Conservation (phyloP, 2,888 invertebrate species). For the Drosophila testacea region DNA sequence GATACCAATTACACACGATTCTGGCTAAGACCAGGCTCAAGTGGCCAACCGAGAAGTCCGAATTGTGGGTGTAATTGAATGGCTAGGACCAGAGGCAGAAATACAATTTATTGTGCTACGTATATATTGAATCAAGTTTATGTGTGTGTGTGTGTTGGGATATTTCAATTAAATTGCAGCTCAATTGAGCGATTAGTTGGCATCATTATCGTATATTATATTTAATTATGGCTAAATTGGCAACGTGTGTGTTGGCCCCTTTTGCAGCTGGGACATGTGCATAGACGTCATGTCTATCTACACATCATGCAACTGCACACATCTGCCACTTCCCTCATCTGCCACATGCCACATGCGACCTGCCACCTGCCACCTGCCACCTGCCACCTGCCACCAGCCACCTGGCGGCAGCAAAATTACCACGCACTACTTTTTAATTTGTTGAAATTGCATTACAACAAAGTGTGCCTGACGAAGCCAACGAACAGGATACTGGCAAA, state of each 20-base stretch:
- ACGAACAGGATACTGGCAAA: constrained; percentile 1
- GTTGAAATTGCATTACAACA: constrained; percentile 70
- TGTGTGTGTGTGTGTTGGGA: not conserved
- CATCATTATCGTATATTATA: constrained; percentile 33
- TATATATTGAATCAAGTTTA: not conserved
- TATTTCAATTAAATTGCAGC: constrained; percentile 38
- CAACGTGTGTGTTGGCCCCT: constrained; percentile 4
- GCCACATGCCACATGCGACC: no score
- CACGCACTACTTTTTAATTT: constrained; percentile 77
- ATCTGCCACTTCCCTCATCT: not conserved
- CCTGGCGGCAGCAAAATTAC: constrained; percentile 34
- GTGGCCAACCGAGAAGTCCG: not conserved
- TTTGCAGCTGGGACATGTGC: constrained; percentile 7
- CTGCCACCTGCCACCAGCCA: constrained; percentile 9
- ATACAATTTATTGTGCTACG: not conserved
- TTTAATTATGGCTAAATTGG: constrained; percentile 40
- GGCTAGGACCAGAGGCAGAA: constrained; percentile 4
- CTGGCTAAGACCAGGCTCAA: constrained; percentile 16
- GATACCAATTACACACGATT: constrained; percentile 29
- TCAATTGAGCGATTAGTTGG: constrained; percentile 28
- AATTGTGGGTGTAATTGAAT: constrained; percentile 11
- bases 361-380: no score
- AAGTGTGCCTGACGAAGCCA: constrained; percentile 18
- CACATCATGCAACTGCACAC: not conserved
- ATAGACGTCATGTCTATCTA: not conserved